Percentiles rank a stretch among this genome's conserved stretches.
These are phyloP conservation scores for Chloropsis cyanopogon DNA, from an alignment of 2,113 vertebrate species.

Conservation along the genomic window DNA sequence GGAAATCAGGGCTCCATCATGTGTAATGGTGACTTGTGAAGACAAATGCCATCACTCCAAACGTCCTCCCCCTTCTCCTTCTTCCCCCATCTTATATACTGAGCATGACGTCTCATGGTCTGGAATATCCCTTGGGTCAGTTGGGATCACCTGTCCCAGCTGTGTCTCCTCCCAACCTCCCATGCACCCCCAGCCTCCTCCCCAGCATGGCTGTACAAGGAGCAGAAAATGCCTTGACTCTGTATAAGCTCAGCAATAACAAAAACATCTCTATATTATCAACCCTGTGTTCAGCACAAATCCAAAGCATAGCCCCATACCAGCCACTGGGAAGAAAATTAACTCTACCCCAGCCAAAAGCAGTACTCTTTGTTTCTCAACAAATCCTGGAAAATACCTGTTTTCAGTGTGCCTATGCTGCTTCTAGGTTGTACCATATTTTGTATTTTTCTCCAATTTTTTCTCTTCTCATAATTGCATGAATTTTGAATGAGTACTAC, in stretches of 20 bases:
- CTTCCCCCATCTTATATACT: neutral
- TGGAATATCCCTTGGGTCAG: neutral
- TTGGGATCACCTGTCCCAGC: neutral
- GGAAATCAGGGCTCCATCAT: neutral
- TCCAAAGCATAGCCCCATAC: neutral
- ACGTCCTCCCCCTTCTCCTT: neutral
- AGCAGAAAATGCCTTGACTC: neutral
- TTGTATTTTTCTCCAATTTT: neutral
- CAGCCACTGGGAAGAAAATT: neutral
- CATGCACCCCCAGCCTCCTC: neutral
- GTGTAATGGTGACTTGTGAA: neutral
- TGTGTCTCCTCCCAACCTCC: neutral
- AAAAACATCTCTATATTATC: neutral
- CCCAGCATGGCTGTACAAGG: neutral
- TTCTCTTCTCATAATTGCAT: neutral
- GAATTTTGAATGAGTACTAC: neutral
- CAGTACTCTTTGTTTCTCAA: neutral
- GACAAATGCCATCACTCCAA: neutral
- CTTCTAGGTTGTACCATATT: neutral
- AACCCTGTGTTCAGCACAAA: neutral
- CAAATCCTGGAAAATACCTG: neutral
- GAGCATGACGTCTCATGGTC: neutral
- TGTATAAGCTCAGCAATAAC: neutral
- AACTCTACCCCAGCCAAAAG: neutral
- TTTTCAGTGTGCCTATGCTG: neutral